Conservation (phyloP, 1,140 invertebrate genomes). For the Drosophila nigromelanica region DNA sequence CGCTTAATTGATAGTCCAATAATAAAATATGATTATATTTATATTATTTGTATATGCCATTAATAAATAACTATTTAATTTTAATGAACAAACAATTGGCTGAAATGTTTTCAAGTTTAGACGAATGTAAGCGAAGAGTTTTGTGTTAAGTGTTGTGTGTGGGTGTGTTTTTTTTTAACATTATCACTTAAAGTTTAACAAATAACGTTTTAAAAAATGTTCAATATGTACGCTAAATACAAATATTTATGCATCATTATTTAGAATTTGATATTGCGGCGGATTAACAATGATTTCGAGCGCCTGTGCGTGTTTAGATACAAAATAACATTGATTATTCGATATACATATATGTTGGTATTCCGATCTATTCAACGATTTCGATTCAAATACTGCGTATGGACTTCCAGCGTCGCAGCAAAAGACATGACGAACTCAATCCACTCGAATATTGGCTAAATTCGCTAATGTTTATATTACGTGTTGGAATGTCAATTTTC, state of each 20-base stretch:
- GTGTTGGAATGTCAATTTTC: slow-evolving; percentile 91
- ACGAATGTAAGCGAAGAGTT: slow-evolving; percentile 34
- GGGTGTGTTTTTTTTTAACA: slow-evolving; percentile 23
- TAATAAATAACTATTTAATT: slow-evolving; percentile 15
- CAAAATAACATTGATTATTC: slow-evolving; percentile 40
- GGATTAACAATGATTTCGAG: slow-evolving; percentile 19
- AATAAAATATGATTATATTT: slow-evolving; percentile 19
- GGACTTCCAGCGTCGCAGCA: slow-evolving; percentile 87
- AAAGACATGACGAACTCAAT: slow-evolving; percentile 90
- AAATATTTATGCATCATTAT: slow-evolving; percentile 32
- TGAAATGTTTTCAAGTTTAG: slow-evolving; percentile 14
- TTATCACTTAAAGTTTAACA: slow-evolving; percentile 51
- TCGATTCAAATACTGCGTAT: slow-evolving; percentile 86
- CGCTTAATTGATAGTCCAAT: slow-evolving; percentile 19
- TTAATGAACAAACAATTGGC: slow-evolving; percentile 4
- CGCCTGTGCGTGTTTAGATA: slow-evolving; percentile 63
- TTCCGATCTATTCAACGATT: not conserved
- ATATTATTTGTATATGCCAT: slow-evolving; percentile 26
- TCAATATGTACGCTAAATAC: slow-evolving; percentile 20
- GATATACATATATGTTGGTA: slow-evolving; percentile 13
- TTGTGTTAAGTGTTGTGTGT: slow-evolving; percentile 2
- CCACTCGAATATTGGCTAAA: slow-evolving; percentile 90
- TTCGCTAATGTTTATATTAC: slow-evolving; percentile 90
- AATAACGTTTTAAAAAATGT: slow-evolving; percentile 39
- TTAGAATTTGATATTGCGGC: slow-evolving; percentile 45